Base-by-base conservation (phyloP, 1,140 invertebrate genomes). In the Drosophila biarmipes region DNA sequence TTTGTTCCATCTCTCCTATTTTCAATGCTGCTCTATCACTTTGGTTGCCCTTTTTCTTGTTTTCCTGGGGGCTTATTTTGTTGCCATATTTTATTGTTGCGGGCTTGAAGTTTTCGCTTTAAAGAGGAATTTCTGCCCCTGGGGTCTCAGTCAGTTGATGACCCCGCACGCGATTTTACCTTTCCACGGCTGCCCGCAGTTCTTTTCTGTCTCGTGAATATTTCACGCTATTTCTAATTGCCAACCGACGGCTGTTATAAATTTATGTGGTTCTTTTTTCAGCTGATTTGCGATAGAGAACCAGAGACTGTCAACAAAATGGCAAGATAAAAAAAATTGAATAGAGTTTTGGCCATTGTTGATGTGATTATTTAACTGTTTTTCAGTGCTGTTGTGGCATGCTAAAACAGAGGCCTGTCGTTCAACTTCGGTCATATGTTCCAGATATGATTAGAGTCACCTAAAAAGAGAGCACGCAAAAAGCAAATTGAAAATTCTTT, bases 51-150 rank as follows among this genome's bases (percentile, higher is more conserved):
- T 73, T n/a, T 76, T 61, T 52, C 37, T 53, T 43, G 62, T 67
- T 78, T 62, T 75, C 27, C 52, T 54, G 31, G 38, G 37, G 63
- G 74, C 53, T 61, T 81, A 74, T 54, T 72, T 48, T 81, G 59
- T 85, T 86, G 51, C 67, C 87, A 66, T 80, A 79, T 75, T 68
- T 86, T 81, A 86, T 87, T 87, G 81, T 78, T 74, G 52, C 61
- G 68, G 63, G 62, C 61, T 61, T 78, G 81, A 81, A 78, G 73
- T 87, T 51, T 48, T n/a, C 37, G 14, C 27, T 21, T 46, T 43
- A 66, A 66, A 38, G 61, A 58, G 53, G 40, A 31, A 66, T 49
- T 49, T 40, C 35, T 64, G 63, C 63, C 63, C 63, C 15, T 34
- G 42, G 43, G 19, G 37, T 34, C 53, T 51, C 21, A 40, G 35